Conservation (phyloP, 2,113 vertebrate species). For the Psammodynastes pulverulentus region DNA sequence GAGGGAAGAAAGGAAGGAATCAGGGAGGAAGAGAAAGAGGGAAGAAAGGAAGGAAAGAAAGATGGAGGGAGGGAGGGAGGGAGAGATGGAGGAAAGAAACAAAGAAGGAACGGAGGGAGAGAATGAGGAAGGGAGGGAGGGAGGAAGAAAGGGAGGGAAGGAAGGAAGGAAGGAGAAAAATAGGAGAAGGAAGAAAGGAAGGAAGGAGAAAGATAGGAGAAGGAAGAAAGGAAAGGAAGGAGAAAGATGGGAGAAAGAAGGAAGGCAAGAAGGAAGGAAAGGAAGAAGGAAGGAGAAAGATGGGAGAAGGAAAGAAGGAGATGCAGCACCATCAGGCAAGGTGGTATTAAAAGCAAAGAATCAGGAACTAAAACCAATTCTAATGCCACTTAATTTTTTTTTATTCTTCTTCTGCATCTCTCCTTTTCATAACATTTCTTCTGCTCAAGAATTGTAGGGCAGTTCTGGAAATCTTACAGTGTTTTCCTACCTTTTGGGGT, state of each 20-base stretch:
- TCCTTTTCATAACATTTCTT: background rate
- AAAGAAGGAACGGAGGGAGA: background rate
- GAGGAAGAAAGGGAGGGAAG: fast-evolving
- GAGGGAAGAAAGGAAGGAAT: too few species aligned
- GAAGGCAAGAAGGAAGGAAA: too few species aligned
- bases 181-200: background rate
- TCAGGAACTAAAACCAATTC: background rate
- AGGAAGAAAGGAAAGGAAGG: background rate
- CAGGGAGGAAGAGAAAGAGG: too few species aligned
- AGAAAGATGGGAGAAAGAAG: background rate
- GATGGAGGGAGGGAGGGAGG: too few species aligned
- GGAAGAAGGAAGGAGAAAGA: too few species aligned
- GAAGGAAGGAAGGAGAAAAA: background rate
- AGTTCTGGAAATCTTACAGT: background rate
- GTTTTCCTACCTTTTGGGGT: background rate
- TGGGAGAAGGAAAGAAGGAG: background rate
- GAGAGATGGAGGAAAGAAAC: background rate
- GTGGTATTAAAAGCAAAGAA: background rate
- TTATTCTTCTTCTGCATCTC: background rate
- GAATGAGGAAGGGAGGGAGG: background rate
- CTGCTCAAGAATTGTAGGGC: background rate
- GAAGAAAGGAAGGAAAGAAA: background rate
- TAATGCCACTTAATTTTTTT: background rate
- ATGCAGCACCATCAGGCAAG: background rate
- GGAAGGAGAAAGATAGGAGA: too few species aligned